A percentile compares a stretch with the other conserved stretches of the same genome.
Conservation (phyloP, 2,888 invertebrate species). For the Rhamnusium bicolor region DNA sequence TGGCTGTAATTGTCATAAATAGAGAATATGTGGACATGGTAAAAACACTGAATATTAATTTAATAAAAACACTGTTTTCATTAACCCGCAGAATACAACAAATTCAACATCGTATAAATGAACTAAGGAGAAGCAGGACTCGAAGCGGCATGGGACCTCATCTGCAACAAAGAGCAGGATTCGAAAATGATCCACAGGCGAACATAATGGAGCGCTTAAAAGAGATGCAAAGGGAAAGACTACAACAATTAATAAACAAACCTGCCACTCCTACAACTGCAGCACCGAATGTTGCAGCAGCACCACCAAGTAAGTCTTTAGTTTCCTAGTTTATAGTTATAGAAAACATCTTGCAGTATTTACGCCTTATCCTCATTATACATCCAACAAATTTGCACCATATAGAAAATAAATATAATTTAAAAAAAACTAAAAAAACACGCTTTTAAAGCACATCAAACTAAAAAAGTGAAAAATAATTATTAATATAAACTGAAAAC, state of each 20-base stretch:
- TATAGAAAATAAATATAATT: too few relatives aligned
- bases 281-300: conserved; percentile 14
- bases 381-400: too few relatives aligned
- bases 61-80: too few relatives aligned
- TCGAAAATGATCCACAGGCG: not conserved
- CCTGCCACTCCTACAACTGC: not conserved
- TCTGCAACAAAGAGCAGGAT: conserved; percentile 23
- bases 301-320: conserved; percentile 18
- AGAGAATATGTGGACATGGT: too few relatives aligned
- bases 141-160: conserved; percentile 4
- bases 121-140: not conserved
- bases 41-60: too few relatives aligned
- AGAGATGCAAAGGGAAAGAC: conserved; percentile 17
- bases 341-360: not conserved
- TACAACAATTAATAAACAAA: conserved; percentile 7
- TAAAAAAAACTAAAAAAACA: too few relatives aligned
- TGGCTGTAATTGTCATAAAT: too few relatives aligned
- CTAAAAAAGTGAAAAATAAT: too few relatives aligned
- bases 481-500: too few relatives aligned
- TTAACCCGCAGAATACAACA: not conserved
- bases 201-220: conserved; percentile 11
- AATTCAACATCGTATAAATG: conserved; percentile 14
- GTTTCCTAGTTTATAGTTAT: not conserved
- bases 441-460: too few relatives aligned
- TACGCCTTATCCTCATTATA: too few relatives aligned